Conservation (phyloP, 2,888 invertebrate species). For the Xestia sexstrigata region DNA sequence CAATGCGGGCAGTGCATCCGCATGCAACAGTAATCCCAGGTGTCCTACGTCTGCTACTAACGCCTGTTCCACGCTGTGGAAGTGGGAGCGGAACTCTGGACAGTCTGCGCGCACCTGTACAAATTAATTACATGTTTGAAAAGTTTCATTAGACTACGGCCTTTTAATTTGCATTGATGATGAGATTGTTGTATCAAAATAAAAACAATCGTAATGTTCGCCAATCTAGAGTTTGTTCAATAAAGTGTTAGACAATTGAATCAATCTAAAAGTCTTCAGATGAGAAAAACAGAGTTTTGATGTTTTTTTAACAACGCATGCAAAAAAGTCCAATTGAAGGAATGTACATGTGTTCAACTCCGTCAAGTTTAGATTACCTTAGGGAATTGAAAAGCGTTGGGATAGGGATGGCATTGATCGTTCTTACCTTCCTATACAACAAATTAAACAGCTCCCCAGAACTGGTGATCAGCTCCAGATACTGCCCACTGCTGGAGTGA, state of each 20-base stretch:
- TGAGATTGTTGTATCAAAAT: not conserved
- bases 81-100: conserved; percentile 95
- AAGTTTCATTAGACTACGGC: not conserved
- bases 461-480: conserved; percentile 93
- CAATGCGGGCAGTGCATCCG: conserved; percentile 93
- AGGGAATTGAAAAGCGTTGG: no score
- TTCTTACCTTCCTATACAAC: conserved; percentile 93
- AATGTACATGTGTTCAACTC: not conserved
- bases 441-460: conserved; percentile 93
- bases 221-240: not conserved
- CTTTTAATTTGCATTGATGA: not conserved
- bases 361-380: not conserved
- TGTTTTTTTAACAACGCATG: not conserved
- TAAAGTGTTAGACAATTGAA: not conserved
- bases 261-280: not conserved
- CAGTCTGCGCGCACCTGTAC: conserved; percentile 94
- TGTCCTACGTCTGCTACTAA: conserved; percentile 92
- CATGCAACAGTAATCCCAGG: conserved; percentile 92
- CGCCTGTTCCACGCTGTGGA: conserved; percentile 95
- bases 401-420: not conserved
- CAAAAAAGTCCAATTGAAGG: not conserved
- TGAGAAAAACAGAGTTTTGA: not conserved
- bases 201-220: not conserved
- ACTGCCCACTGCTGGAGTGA: conserved; percentile 93
- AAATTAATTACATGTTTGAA: not conserved